Base-by-base conservation (phyloP, 2,113 vertebrate species). In the Platysternon megacephalum region DNA sequence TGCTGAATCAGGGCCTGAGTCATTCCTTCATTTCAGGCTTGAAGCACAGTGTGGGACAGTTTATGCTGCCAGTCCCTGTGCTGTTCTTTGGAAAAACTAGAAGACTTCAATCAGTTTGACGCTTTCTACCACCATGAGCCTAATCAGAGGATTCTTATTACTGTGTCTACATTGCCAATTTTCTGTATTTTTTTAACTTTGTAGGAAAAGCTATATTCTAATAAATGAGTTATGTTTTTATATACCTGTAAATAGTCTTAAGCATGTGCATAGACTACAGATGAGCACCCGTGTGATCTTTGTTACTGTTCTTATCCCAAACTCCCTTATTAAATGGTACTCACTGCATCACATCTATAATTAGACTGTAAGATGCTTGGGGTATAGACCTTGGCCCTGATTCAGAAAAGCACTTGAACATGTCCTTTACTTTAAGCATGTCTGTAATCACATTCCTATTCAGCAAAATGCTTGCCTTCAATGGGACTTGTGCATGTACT, bases 371-470 rank as follows among this genome's bases (percentile, higher is more conserved):
- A 93, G 61, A 86, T 89, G 85, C 35, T 82, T 56, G 88, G 13
- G 48, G 72, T 61, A 78, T 55, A 86, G 93, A 85, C 65, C 46
- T 24, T 53, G 81, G 85, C 44, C 44, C 85, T 86, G 48, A 83
- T 49, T 93, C 86, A 61, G 78, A 72, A 79, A 85, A 94, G 93
- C 49, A 46, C 92, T 94, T 95, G 80, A 74, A 91, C 72, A 56
- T 80, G 87, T 80, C 78, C 78, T 84, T 91, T 87, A 78, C 61
- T 94, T 76, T 90, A 87, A 72, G 65, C 35, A 11, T 44, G 44
- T 87, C 78, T 88, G 88, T 90, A 94, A 82, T 80, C 65, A 72
- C 79, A 78, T 49, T 46, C 14, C 51, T 55, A 0, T 51, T 87
- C 42, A 78, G 55, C 84, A 91, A 84, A 39, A 79, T 3, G 0